Evolutionary conservation across 2,888 invertebrate genomes (phyloP).

Genomic region (Blera fallax): DNA sequence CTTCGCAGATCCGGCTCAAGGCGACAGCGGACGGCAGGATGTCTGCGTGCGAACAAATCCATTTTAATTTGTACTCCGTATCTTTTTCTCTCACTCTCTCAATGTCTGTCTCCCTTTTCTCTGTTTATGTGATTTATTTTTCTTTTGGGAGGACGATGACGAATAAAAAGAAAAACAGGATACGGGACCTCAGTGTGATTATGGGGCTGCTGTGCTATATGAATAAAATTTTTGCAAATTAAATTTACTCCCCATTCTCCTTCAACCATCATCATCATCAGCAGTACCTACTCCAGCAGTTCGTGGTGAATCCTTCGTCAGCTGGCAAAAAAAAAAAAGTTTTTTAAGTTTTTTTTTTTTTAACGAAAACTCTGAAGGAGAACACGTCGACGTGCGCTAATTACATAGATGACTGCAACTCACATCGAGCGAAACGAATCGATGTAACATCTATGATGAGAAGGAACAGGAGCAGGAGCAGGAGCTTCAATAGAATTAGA

Average conservation of each 20-base stretch:
- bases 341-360: constrained; percentile 57
- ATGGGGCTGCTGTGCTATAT: constrained; percentile 62
- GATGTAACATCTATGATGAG: constrained; percentile 52
- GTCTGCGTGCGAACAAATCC: constrained; percentile 57
- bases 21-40: constrained; percentile 28
- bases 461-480: constrained; percentile 15
- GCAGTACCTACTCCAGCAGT: background rate
- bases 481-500: constrained; percentile 10
- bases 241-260: constrained; percentile 13
- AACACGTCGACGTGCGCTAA: constrained; percentile 61
- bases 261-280: background rate
- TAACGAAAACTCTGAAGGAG: background rate
- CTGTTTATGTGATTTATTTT: constrained; percentile 29
- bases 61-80: constrained; percentile 48
- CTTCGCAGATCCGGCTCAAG: constrained; percentile 13
- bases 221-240: constrained; percentile 62
- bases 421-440: constrained; percentile 68
- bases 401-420: constrained; percentile 70
- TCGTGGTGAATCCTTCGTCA: constrained; percentile 21
- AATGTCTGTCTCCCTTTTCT: background rate
- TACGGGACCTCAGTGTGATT: constrained; percentile 62
- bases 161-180: constrained; percentile 26
- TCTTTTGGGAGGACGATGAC: constrained; percentile 4
- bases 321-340: constrained; percentile 1
- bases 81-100: background rate